Percentiles rank a stretch among this genome's conserved stretches.
phyloP scores from a whole-genome alignment of 2,113 vertebrate species.

The Embiotoca jacksoni region DNA sequence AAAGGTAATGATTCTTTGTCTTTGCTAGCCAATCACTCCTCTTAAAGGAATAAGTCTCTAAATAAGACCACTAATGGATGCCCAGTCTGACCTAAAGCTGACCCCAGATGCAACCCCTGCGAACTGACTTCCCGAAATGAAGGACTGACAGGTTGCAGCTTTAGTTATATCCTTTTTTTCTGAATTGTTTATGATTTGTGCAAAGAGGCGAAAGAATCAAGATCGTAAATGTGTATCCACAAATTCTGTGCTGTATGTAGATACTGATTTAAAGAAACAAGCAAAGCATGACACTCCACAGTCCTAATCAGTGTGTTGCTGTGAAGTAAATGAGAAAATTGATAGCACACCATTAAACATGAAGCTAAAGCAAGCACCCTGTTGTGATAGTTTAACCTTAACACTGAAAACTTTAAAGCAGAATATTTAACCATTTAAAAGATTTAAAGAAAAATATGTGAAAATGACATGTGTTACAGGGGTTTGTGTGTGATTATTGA shows the following conservation, averaged over 20 bases:
- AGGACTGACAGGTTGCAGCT: conserved; percentile 31
- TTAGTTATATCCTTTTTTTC: conserved; percentile 33
- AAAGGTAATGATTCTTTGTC: conserved; percentile 86
- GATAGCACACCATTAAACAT: not conserved
- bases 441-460: not conserved
- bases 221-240: conserved; percentile 9
- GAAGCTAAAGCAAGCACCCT: not conserved
- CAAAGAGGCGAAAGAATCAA: not conserved
- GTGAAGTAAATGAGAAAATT: no score
- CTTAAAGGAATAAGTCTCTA: conserved; percentile 85
- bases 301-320: no score
- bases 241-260: conserved; percentile 13
- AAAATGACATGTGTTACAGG: not conserved
- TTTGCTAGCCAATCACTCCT: conserved; percentile 84
- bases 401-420: not conserved
- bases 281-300: not conserved
- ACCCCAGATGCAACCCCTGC: conserved; percentile 72
- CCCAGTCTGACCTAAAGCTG: conserved; percentile 76
- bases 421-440: not conserved
- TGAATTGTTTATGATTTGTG: conserved; percentile 36
- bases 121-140: conserved; percentile 71
- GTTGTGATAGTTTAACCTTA: conserved; percentile 14
- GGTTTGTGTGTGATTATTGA: not conserved
- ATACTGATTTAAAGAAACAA: conserved; percentile 20
- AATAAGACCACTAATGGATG: conserved; percentile 86